Evolutionary conservation across 2,888 invertebrate species (phyloP), one percentile per base, ranked within the genome.

Genomic region (Lasioglossum malachurum): DNA sequence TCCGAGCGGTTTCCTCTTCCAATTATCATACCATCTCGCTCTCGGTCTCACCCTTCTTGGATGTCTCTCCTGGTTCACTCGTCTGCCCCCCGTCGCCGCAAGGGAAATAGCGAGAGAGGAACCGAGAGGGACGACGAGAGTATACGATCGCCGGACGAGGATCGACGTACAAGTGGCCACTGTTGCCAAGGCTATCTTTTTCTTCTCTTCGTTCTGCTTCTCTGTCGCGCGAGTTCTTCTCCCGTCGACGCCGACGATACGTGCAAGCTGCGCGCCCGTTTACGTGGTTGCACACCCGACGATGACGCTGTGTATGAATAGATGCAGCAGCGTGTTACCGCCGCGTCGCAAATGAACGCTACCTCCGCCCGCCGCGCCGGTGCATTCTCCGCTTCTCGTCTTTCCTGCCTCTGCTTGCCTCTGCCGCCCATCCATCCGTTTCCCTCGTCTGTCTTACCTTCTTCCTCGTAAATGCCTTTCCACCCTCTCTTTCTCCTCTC

Each of bases 11-110:
- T 83, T 88, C 82, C 88, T 90, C 84, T 86, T 90, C 86, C 92
- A 93, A 93, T 93, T 93, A 93, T 92, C 93, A 82, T 89, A 88
- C 89, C 89, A 87, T 92, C 93, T 92, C 90, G 87, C 91, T 91
- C 85, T 91, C 85, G 73, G 82, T 88, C 87, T 87, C 87, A 87
- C 85, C 86, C 89, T 83, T 82, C 87, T 83, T 75, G 73, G 88
- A 86, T 92, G 89, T 91, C 91, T 90, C 86, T 84, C 86, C 85
- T 74, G 57, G 78, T 78, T 57, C 12, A 4, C 23, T 41, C 80
- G 67, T 76, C 82, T 77, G 57, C 72, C 31, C 69, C 69, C 44
- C 49, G 35, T 57, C 46, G 69, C 8, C 74, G 14, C n/a, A 12
- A 74, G 77, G 41, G 75, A 72, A 73, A 83, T 72, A 78, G 4